Percentiles rank a stretch among this genome's conserved stretches.
phyloP scores from a whole-genome alignment of 1,140 invertebrate species.

The Nasonia giraulti region DNA sequence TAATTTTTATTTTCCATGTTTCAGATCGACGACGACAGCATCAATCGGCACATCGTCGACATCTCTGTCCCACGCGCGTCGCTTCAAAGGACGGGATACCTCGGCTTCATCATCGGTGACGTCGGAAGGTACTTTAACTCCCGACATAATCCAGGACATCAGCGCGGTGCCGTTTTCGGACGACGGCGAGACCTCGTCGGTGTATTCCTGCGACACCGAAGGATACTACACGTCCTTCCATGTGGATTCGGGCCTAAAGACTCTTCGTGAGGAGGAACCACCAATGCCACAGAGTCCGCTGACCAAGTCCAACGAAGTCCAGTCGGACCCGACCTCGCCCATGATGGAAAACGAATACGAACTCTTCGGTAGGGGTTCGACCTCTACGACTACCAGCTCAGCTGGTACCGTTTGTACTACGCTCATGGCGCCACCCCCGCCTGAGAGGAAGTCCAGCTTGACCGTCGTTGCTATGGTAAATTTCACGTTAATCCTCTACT shows the following conservation, averaged over 20 bases:
- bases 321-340: slow-evolving; percentile 73
- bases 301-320: slow-evolving; percentile 67
- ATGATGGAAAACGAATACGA: slow-evolving; percentile 90
- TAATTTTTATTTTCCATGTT: slow-evolving; percentile 17
- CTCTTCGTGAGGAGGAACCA: slow-evolving; percentile 85
- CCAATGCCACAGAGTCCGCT: slow-evolving; percentile 63
- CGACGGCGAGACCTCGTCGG: slow-evolving; percentile 93
- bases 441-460: slow-evolving; percentile 82
- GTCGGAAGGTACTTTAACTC: slow-evolving; percentile 89
- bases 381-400: slow-evolving; percentile 91
- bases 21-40: slow-evolving; percentile 69
- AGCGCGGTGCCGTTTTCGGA: slow-evolving; percentile 82
- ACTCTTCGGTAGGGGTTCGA: slow-evolving; percentile 90
- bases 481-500: background rate
- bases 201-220: slow-evolving; percentile 96
- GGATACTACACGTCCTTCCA: slow-evolving; percentile 98
- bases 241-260: slow-evolving; percentile 94
- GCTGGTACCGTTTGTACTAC: slow-evolving; percentile 91
- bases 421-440: slow-evolving; percentile 83
- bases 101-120: slow-evolving; percentile 88
- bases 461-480: slow-evolving; percentile 72
- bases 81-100: slow-evolving; percentile 76
- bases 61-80: slow-evolving; percentile 65
- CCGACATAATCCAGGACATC: slow-evolving; percentile 82
- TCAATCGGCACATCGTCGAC: slow-evolving; percentile 70